phyloP scores from a whole-genome alignment of 2,888 invertebrate genomes.

The Cataglyphis albicans region DNA sequence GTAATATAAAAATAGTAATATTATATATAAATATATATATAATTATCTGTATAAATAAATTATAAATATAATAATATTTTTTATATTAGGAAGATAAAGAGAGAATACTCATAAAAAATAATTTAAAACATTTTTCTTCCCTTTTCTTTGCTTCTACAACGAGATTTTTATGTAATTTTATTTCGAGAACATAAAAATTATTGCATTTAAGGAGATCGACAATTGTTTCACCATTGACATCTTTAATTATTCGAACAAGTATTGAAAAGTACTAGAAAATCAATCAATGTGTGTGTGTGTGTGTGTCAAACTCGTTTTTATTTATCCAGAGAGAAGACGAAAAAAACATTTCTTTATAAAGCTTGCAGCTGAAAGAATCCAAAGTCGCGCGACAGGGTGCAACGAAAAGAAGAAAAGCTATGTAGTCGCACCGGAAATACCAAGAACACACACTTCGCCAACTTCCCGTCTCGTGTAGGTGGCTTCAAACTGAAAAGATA shows the following conservation, averaged over 20 bases:
- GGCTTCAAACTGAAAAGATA: conserved; percentile 69
- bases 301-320: background rate
- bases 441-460: conserved; percentile 70
- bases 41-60: background rate
- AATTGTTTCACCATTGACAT: background rate
- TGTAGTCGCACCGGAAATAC: conserved; percentile 74
- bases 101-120: background rate
- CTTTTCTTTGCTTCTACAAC: background rate
- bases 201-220: background rate
- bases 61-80: background rate
- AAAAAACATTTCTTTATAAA: conserved; percentile 53
- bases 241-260: background rate
- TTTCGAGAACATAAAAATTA: background rate
- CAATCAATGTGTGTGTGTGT: too few species aligned
- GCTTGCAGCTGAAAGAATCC: conserved; percentile 63
- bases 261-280: background rate
- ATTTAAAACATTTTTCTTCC: background rate
- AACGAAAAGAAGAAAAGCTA: conserved; percentile 53
- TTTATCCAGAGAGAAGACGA: background rate
- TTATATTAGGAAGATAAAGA: background rate
- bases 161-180: background rate
- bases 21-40: background rate
- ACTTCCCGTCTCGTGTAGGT: conserved; percentile 70
- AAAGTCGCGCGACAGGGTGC: conserved; percentile 61
- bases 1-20: background rate